phyloP scores from a whole-genome alignment of 2,888 invertebrate species.

The Drosophila longiperda region DNA sequence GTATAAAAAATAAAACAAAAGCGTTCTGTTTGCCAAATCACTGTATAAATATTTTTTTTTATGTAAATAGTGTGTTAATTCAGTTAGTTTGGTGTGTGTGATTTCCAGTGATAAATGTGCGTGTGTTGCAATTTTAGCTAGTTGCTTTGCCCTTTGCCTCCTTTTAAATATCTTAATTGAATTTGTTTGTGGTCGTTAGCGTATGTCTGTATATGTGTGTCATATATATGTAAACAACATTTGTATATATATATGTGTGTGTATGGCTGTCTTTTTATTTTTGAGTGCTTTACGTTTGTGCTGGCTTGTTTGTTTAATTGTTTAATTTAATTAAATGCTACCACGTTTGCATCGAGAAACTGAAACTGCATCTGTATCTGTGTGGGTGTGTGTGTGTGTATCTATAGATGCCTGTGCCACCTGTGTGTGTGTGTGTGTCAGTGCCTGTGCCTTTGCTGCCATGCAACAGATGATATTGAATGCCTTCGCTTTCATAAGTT shows the following conservation, averaged over 20 bases:
- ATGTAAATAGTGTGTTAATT: not conserved
- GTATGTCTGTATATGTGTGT: conserved; percentile 7
- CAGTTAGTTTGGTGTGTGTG: conserved; percentile 9
- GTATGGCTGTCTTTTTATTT: conserved; percentile 1
- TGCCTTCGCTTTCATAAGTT: conserved; percentile 61
- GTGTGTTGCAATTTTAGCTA: conserved; percentile 65
- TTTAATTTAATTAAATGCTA: conserved; percentile 82
- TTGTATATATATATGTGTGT: not conserved
- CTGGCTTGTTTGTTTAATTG: conserved; percentile 79
- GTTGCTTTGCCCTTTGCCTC: conserved; percentile 33
- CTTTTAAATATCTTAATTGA: conserved; percentile 72
- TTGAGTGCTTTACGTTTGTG: conserved; percentile 29
- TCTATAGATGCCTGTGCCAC: conserved; percentile 16
- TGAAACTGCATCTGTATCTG: conserved; percentile 17
- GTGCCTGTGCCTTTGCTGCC: conserved; percentile 15
- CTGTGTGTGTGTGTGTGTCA: conserved; percentile 1
- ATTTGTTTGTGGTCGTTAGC: conserved; percentile 64
- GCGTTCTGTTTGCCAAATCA: not conserved
- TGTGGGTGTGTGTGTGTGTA: conserved; percentile 3
- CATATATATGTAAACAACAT: not conserved
- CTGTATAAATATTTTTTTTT: conserved; percentile 4
- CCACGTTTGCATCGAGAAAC: conserved; percentile 53
- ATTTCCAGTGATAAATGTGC: conserved; percentile 65
- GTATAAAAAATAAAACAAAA: not conserved
- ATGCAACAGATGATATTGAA: conserved; percentile 74